Conservation (phyloP, 2,113 vertebrate species). For the Genyomyrus donnyi region DNA sequence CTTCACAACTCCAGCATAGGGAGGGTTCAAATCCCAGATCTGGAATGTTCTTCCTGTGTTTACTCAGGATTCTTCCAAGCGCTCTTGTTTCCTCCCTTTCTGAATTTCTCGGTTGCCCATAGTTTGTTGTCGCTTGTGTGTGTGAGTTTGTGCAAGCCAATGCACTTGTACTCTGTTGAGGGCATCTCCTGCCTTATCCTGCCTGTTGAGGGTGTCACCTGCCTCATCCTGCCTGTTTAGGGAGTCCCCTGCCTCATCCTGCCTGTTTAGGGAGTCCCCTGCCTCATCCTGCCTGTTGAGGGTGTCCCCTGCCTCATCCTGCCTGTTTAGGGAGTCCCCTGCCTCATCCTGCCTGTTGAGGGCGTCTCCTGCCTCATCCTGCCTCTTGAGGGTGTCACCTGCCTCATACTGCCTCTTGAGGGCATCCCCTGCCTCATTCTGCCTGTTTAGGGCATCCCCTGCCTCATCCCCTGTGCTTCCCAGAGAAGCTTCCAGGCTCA, state of each 20-base stretch:
- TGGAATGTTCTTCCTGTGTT: neutral
- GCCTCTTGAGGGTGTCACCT: no score
- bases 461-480: neutral
- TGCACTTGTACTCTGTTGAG: neutral
- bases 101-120: neutral
- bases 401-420: no score
- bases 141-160: neutral
- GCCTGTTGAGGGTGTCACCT: neutral
- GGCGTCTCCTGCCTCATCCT: no score
- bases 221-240: neutral
- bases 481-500: neutral
- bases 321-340: no score
- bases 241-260: neutral
- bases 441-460: no score
- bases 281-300: no score
- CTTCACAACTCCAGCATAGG: neutral
- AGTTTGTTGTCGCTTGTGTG: neutral
- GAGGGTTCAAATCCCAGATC: neutral
- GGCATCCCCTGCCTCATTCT: no score
- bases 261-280: neutral
- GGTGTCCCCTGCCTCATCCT: no score
- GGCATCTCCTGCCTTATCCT: neutral
- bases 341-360: no score
- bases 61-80: neutral
- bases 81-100: neutral